These are phyloP conservation scores for Noctua comes DNA, from an alignment of 2,888 invertebrate species.

Conservation along the genomic window DNA sequence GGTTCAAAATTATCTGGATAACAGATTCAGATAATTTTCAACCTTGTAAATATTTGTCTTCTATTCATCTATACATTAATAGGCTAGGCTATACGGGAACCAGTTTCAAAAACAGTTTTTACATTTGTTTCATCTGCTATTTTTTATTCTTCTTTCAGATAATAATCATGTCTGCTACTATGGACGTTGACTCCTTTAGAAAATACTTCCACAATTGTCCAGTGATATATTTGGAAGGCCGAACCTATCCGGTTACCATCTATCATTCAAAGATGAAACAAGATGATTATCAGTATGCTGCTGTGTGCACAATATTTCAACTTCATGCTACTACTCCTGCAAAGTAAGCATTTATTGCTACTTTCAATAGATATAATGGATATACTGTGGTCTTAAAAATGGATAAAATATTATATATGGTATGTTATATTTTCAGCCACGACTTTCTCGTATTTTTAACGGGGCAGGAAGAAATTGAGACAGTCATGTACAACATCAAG, in stretches of 20 bases:
- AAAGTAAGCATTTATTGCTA: conserved; percentile 91
- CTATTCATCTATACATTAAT: neutral
- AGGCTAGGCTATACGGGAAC: neutral
- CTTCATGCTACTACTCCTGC: conserved; percentile 95
- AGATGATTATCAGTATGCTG: conserved; percentile 96
- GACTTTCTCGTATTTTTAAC: conserved; percentile 98
- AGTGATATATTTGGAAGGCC: conserved; percentile 96
- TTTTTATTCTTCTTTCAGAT: conserved; percentile 86
- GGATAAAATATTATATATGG: neutral
- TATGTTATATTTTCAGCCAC: conserved; percentile 91
- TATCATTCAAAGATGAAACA: conserved; percentile 93
- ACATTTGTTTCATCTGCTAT: neutral
- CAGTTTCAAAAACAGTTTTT: neutral
- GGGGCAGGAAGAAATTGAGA: conserved; percentile 99
- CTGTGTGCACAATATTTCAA: conserved; percentile 96
- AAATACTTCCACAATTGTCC: conserved; percentile 96
- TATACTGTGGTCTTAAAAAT: neutral
- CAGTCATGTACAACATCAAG: conserved; percentile 93
- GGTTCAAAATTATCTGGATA: neutral
- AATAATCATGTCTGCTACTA: conserved; percentile 98
- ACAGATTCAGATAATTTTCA: no score
- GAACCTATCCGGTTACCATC: conserved; percentile 95
- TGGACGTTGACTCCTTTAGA: conserved; percentile 98
- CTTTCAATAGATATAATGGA: no score
- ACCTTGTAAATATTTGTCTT: neutral